Evolutionary conservation across 2,888 invertebrate species (phyloP).

Genomic region (Acronicta alni): DNA sequence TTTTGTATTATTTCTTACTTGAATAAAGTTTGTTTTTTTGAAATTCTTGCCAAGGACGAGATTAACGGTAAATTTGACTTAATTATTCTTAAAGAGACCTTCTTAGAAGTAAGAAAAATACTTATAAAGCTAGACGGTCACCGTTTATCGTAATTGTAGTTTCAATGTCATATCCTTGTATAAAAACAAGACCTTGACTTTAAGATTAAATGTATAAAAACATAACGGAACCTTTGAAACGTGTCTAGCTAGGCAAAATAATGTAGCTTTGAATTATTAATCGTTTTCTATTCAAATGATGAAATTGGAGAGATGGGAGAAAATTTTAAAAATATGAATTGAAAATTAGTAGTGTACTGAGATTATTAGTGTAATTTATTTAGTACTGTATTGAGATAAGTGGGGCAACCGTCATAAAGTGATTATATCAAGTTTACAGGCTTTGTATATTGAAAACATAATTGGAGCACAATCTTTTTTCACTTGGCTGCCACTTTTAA

Average conservation of each 20-base stretch:
- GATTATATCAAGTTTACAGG: too few species aligned
- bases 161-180: slow-evolving; percentile 52
- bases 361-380: too few species aligned
- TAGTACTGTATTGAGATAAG: too few species aligned
- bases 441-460: too few species aligned
- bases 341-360: too few species aligned
- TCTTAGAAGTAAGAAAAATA: slow-evolving; percentile 28
- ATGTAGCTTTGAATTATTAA: slow-evolving; percentile 9
- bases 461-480: too few species aligned
- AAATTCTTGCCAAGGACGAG: slow-evolving; percentile 25
- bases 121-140: slow-evolving; percentile 27
- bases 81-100: slow-evolving; percentile 27
- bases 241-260: slow-evolving; percentile 17
- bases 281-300: slow-evolving; percentile 3
- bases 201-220: slow-evolving; percentile 43
- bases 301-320: not conserved
- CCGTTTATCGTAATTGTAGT: slow-evolving; percentile 42
- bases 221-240: slow-evolving; percentile 44
- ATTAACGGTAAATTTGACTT: slow-evolving; percentile 19
- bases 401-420: too few species aligned
- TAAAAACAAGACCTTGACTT: slow-evolving; percentile 53
- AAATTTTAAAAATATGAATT: too few species aligned
- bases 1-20: slow-evolving; percentile 14
- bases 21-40: slow-evolving; percentile 23
- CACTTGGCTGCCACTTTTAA: too few species aligned